Evolutionary conservation across 2,113 vertebrate species (phyloP).

Genomic region (Notechis scutatus): DNA sequence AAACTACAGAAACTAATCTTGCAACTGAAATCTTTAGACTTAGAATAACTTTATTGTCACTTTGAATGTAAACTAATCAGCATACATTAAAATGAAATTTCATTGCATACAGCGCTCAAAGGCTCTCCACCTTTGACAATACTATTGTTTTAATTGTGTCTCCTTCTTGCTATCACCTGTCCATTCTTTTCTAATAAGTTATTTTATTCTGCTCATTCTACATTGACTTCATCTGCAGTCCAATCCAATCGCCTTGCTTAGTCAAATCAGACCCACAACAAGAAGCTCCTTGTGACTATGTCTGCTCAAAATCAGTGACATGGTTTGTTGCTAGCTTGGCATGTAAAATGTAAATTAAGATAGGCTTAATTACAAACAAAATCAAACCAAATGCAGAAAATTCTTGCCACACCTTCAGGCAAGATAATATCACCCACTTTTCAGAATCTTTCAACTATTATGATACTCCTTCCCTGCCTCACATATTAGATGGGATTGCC

Average conservation of each 20-base stretch:
- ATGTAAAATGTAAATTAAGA: neutral
- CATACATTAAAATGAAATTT: too few species aligned
- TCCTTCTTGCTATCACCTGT: neutral
- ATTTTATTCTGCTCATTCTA: neutral
- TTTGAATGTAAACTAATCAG: too few species aligned
- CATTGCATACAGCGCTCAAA: too few species aligned
- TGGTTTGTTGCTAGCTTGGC: neutral
- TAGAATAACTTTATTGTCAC: too few species aligned
- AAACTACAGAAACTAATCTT: neutral
- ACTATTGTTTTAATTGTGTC: neutral
- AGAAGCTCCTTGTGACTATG: neutral
- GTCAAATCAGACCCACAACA: neutral
- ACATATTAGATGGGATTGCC: neutral
- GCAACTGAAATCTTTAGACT: neutral
- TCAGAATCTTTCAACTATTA: neutral
- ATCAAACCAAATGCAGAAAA: neutral
- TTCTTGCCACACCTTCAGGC: neutral
- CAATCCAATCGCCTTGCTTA: neutral
- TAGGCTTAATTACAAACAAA: neutral
- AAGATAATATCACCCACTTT: neutral
- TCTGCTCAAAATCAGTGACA: neutral
- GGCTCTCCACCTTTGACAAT: neutral
- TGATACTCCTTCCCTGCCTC: neutral
- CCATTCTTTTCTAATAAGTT: neutral
- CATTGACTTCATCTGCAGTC: neutral